Evolutionary conservation across 2,113 vertebrate genomes (phyloP).

Genomic region (Pleuronectes platessa): DNA sequence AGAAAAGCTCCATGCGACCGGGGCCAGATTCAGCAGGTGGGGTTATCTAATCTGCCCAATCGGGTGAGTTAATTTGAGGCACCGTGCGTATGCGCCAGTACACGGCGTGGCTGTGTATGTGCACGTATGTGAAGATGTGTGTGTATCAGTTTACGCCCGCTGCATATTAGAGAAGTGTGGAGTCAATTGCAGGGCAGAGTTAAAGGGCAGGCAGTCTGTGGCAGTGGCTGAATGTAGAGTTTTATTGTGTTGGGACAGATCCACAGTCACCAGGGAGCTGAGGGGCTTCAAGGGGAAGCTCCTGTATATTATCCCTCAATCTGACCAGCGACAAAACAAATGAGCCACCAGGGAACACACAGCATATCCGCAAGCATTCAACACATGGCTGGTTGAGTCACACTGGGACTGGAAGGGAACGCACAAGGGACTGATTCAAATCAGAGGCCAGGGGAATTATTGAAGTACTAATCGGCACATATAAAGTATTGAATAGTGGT

Average conservation of each 20-base stretch:
- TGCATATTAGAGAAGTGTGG: conserved; percentile 30
- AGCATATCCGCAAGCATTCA: conserved; percentile 58
- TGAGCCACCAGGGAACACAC: conserved; percentile 68
- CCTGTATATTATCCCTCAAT: conserved; percentile 70
- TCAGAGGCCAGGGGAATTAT: conserved; percentile 3
- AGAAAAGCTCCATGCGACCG: conserved; percentile 51
- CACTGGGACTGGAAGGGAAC: conserved; percentile 38
- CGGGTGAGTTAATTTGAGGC: conserved; percentile 59
- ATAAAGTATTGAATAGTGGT: neutral
- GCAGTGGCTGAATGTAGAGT: conserved; percentile 43
- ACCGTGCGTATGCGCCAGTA: conserved; percentile 8
- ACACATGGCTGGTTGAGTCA: conserved; percentile 18
- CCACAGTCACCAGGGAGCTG: conserved; percentile 59
- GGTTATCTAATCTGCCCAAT: conserved; percentile 74
- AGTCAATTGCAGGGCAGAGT: conserved; percentile 44
- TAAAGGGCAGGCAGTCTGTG: conserved; percentile 46
- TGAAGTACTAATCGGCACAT: conserved; percentile 20
- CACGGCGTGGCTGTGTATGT: conserved; percentile 26
- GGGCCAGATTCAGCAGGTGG: conserved; percentile 69
- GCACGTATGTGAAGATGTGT: conserved; percentile 13
- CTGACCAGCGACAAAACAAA: conserved; percentile 74
- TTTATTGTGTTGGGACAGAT: conserved; percentile 66
- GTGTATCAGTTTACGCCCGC: conserved; percentile 50
- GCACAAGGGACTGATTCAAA: conserved; percentile 23
- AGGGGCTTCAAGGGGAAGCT: conserved; percentile 62